A percentile compares a stretch with the other conserved stretches of the same genome.
These are phyloP conservation scores for Caenorhabditis inopinata DNA, from an alignment of 1,140 invertebrate genomes.

Conservation along the genomic window DNA sequence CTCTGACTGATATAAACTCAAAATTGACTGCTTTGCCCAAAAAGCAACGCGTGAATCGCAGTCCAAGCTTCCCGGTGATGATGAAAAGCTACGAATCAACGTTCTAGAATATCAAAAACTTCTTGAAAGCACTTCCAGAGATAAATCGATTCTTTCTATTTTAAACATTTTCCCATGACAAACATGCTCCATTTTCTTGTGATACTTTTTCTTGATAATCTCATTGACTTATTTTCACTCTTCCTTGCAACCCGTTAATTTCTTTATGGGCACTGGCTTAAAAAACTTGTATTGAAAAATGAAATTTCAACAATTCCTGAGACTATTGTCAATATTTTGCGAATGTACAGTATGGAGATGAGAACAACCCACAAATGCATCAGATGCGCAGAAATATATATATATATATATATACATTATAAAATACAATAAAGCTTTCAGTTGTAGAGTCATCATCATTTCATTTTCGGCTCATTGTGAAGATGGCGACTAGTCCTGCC, in stretches of 20 bases:
- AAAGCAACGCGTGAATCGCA: constrained; percentile 84
- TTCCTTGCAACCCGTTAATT: background rate
- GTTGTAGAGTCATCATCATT: too few species aligned
- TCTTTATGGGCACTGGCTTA: too few species aligned
- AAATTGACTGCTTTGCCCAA: constrained; percentile 81
- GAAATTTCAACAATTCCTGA: too few species aligned
- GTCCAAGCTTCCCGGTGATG: constrained; percentile 84
- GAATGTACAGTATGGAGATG: too few species aligned
- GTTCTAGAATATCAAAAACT: too few species aligned
- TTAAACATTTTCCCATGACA: constrained; percentile 13
- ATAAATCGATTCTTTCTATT: background rate
- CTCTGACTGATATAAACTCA: constrained; percentile 81
- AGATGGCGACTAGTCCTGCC: constrained; percentile 73
- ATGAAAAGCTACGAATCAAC: constrained; percentile 42
- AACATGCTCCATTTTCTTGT: background rate
- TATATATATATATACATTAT: background rate
- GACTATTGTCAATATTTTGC: too few species aligned
- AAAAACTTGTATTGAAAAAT: too few species aligned
- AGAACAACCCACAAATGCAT: background rate
- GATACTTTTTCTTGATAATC: background rate
- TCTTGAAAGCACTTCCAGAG: background rate
- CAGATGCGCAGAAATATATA: background rate
- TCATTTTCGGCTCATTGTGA: constrained; percentile 41
- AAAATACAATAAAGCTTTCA: too few species aligned
- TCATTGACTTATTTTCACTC: background rate